A percentile compares a stretch with the other conserved stretches of the same genome.
Evolutionary conservation across 2,888 invertebrate species (phyloP).

Genomic region (Xestoiulus laeticollis): DNA sequence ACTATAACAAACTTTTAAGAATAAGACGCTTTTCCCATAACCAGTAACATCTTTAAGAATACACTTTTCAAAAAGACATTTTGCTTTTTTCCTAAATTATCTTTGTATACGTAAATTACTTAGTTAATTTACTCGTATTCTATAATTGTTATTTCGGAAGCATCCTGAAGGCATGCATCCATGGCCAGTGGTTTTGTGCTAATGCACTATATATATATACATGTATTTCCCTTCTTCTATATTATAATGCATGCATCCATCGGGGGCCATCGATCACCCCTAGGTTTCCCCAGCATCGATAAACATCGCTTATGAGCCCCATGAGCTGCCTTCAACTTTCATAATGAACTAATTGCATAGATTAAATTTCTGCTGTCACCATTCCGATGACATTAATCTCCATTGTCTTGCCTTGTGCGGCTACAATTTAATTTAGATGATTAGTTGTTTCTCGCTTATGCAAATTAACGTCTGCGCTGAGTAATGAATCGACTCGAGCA

Average conservation of each 20-base stretch:
- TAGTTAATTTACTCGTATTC: no score
- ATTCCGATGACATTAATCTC: slow-evolving; percentile 45
- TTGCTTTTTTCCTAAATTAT: no score
- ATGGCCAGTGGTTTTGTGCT: no score
- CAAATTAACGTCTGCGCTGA: slow-evolving; percentile 33
- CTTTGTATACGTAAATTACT: no score
- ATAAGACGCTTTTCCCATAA: no score
- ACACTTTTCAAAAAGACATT: no score
- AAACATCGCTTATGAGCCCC: slow-evolving; percentile 45
- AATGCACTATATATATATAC: no score
- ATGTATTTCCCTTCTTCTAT: slow-evolving; percentile 12
- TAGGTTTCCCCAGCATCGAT: background rate
- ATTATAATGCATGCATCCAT: no score
- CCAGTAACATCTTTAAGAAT: no score
- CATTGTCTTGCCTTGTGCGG: slow-evolving; percentile 27
- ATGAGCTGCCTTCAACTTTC: slow-evolving; percentile 33
- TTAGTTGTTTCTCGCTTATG: slow-evolving; percentile 45
- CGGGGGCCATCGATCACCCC: slow-evolving; percentile 43
- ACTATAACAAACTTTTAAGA: no score
- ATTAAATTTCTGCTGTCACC: slow-evolving; percentile 50
- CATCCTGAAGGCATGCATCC: no score
- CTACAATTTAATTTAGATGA: slow-evolving; percentile 49
- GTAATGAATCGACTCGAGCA: slow-evolving; percentile 35
- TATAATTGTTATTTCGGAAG: no score
- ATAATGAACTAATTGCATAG: slow-evolving; percentile 51